A percentile compares a stretch with the other conserved stretches of the same genome.
Evolutionary conservation across 2,888 invertebrate species (phyloP).

Genomic region (Gandaritis pyraliata): DNA sequence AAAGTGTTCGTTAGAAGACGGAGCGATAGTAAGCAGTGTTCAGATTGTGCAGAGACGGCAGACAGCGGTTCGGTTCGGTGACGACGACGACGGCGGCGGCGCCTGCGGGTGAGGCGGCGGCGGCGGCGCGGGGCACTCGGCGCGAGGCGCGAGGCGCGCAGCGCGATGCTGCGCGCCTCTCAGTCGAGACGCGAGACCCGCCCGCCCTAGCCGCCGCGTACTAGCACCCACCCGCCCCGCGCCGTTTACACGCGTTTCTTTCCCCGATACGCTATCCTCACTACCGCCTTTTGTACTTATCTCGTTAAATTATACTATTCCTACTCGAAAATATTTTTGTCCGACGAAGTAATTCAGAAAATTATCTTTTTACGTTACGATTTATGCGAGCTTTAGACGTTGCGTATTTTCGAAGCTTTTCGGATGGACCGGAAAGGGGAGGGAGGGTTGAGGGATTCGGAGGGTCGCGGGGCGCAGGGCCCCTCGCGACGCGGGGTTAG

Average conservation of each 20-base stretch:
- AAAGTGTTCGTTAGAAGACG: conserved; percentile 9
- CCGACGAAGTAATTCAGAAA: conserved; percentile 49
- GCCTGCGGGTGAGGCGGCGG: conserved; percentile 36
- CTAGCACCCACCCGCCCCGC: conserved; percentile 75
- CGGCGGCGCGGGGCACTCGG: conserved; percentile 48
- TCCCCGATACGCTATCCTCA: conserved; percentile 58
- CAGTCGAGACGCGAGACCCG: conserved; percentile 87
- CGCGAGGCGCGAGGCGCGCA: conserved; percentile 71
- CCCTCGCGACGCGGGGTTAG: conserved; percentile 82
- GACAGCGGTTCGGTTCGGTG: conserved; percentile 24
- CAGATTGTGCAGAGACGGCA: conserved; percentile 22
- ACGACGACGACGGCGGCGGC: background rate
- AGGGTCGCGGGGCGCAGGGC: conserved; percentile 81
- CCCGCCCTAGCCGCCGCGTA: conserved; percentile 82
- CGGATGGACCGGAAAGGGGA: conserved; percentile 75
- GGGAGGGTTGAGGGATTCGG: conserved; percentile 75
- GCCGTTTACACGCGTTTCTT: conserved; percentile 66
- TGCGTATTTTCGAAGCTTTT: conserved; percentile 81
- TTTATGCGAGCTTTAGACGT: conserved; percentile 72
- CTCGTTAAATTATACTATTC: conserved; percentile 51
- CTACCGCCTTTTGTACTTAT: conserved; percentile 60
- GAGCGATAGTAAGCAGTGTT: conserved; percentile 5
- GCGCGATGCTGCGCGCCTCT: conserved; percentile 87
- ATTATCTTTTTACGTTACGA: conserved; percentile 56
- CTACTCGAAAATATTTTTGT: conserved; percentile 46